Evolutionary conservation across 2,113 vertebrate genomes (phyloP), one percentile per base, ranked within the genome.

Genomic region (Elephas maximus): DNA sequence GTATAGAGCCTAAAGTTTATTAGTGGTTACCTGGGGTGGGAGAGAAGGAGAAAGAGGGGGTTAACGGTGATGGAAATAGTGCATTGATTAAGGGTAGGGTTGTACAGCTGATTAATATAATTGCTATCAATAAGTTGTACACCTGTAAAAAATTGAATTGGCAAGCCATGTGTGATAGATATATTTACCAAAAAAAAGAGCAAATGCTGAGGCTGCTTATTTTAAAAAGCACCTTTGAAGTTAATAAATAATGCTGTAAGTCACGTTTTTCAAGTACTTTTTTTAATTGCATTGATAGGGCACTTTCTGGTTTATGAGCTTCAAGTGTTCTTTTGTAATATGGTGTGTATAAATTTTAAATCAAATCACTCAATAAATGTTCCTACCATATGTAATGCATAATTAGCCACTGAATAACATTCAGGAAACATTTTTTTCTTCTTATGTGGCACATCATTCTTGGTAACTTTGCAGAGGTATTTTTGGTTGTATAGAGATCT

Each of bases 171-270:
- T 57, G 15, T 57, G 53, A 57, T 17, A 57, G 11, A 57, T 57
- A 57, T 12, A 57, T 57, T 57, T 57, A 57, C 15, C 11, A 57
- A 57, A 57, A 57, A 12, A 57, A 57, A 57, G 53, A 57, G 15
- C 53, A 57, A 57, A 57, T 57, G 53, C 53, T 57, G 53, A 15
- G 53, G 12, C 53, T 57, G 53, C 53, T 57, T 57, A 57, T 57
- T 57, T 57, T 57, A 15, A 76, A 95, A 67, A 93, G 18, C 17
- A 93, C 11, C 15, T 80, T 77, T 93, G 81, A 74, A 86, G 76
- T 90, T 85, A 80, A 24, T 83, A 81, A 80, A 24, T 83, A 81
- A 86, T 92, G 17, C 92, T 79, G 86, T 74, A 86, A 96, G 76
- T 41, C 10, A 85, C 51, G n/a, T 90, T 93, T 90, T 15, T 44